These are phyloP conservation scores for Sarcophaga carnaria DNA, from an alignment of 2,888 invertebrate genomes.

Conservation along the genomic window DNA sequence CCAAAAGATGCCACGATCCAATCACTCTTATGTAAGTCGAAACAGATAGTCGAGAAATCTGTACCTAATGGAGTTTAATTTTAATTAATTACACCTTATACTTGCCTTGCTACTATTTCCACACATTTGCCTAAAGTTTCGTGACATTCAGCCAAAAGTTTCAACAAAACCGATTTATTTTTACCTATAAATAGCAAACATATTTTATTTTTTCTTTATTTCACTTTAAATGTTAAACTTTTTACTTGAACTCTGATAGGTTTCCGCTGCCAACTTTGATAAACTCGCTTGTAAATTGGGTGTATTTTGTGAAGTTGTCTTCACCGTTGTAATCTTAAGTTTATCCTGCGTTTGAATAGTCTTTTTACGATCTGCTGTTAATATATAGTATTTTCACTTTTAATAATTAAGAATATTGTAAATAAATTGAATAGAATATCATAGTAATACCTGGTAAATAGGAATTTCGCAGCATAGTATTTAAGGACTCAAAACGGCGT, in stretches of 20 bases:
- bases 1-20: no score
- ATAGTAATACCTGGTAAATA: slow-evolving; percentile 74
- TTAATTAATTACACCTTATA: not conserved
- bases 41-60: no score
- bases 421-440: not conserved
- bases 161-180: slow-evolving; percentile 74
- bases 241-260: slow-evolving; percentile 55
- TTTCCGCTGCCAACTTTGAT: slow-evolving; percentile 53
- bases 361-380: slow-evolving; percentile 52
- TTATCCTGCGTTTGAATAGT: slow-evolving; percentile 47
- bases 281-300: slow-evolving; percentile 49
- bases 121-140: slow-evolving; percentile 79
- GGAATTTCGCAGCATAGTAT: slow-evolving; percentile 76
- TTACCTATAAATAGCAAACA: slow-evolving; percentile 70
- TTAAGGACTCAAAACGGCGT: slow-evolving; percentile 78
- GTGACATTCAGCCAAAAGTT: slow-evolving; percentile 78
- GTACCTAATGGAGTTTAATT: not conserved
- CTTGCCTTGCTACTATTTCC: slow-evolving; percentile 77
- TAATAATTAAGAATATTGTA: not conserved
- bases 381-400: not conserved
- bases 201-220: not conserved
- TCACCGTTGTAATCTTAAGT: slow-evolving; percentile 74
- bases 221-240: not conserved
- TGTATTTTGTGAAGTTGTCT: slow-evolving; percentile 64
- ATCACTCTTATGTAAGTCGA: no score